Evolutionary conservation across 2,113 vertebrate species (phyloP), one percentile per base, ranked within the genome.

Genomic region (Dermatemys mawii): DNA sequence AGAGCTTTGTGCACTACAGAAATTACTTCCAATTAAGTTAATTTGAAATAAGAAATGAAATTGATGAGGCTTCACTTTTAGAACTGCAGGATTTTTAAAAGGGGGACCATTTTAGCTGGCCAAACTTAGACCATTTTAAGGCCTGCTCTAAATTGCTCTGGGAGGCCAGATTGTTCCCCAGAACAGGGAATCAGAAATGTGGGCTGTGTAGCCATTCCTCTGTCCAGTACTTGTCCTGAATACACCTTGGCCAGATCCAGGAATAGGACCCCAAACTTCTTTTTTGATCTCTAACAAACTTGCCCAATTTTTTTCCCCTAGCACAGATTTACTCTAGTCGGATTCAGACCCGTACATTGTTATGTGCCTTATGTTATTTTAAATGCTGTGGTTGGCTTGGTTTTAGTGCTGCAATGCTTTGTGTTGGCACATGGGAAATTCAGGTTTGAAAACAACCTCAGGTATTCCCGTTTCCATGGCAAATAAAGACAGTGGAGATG

Each of bases 11-110:
- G 70, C 95, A n/a, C 87, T 83, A 63, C 76, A 95, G 55, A 91
- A 96, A 94, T 91, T 83, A 86, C 79, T 95, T 97, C 76, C 51
- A 85, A 38, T n/a, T 90, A 51, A 70, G 88, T 90, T 83, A 91
- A 29, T 60, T 78, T 91, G 84, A 92, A 93, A 63, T 51, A 92
- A 93, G 86, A n/a, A 70, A 70, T 35, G n/a, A n/a, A 7, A 70
- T 35, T 70, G 55, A 3, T 29, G 27, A 29, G 55, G 27, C 55
- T 57, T 57, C 11, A 29, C 55, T 57, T 51, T 51, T 57, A 57
- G 27, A 27, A 57, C 55, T 29, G 11, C 27, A 57, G 55, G 27
- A 57, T 57, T 57, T 57, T 27, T 5, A 57, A 13, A 57, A 57
- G 55, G 55, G 55, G 27, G 11, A 57, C 11, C 55, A 29, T 57